Percentiles rank a stretch among this genome's conserved stretches.
These are phyloP conservation scores for Schizaphis graminum DNA, from an alignment of 2,888 invertebrate species.

Conservation along the genomic window DNA sequence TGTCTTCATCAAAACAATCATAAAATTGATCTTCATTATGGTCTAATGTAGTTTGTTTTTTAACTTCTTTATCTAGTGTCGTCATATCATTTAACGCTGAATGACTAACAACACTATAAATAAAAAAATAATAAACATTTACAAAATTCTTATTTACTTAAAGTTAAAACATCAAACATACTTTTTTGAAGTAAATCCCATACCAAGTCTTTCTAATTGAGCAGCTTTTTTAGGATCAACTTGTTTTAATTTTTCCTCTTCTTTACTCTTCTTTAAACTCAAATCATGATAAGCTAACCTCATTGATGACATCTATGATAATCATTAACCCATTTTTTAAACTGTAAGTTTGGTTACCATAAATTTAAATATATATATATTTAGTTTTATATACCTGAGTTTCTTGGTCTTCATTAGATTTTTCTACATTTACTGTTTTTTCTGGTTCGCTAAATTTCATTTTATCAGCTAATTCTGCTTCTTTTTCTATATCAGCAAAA, in stretches of 20 bases:
- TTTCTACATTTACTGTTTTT: constrained; percentile 71
- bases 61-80: constrained; percentile 86
- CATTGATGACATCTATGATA: constrained; percentile 71
- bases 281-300: constrained; percentile 84
- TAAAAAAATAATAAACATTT: constrained; percentile 41
- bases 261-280: constrained; percentile 78
- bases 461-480: constrained; percentile 88
- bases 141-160: neutral
- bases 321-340: constrained; percentile 40
- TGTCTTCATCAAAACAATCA: constrained; percentile 65
- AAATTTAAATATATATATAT: neutral
- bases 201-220: constrained; percentile 92
- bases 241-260: constrained; percentile 80
- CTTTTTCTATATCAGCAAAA: constrained; percentile 94
- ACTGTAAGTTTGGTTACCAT: constrained; percentile 18
- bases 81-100: constrained; percentile 93
- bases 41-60: constrained; percentile 52
- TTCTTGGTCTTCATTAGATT: constrained; percentile 77
- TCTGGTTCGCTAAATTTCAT: constrained; percentile 74
- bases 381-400: constrained; percentile 70
- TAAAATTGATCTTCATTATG: constrained; percentile 66
- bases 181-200: constrained; percentile 72
- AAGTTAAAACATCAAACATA: constrained; percentile 57
- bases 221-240: constrained; percentile 87
- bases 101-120: constrained; percentile 80